Evolutionary conservation across 2,888 invertebrate genomes (phyloP).

Genomic region (Vanessa cardui): DNA sequence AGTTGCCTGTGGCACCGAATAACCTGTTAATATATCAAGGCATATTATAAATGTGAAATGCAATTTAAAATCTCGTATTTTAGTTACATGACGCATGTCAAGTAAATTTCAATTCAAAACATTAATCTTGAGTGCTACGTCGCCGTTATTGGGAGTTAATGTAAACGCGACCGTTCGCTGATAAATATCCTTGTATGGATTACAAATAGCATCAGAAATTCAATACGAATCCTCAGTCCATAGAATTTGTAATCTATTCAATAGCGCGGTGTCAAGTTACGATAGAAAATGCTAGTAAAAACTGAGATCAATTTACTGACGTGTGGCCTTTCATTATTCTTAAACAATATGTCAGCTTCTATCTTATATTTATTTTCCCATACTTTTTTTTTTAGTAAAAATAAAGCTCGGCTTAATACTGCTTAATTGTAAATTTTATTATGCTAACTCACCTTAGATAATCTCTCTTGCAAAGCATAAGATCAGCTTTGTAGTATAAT

Average conservation of each 20-base stretch:
- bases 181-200: slow-evolving; percentile 37
- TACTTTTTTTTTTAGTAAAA: background rate
- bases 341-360: slow-evolving; percentile 1
- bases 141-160: slow-evolving; percentile 33
- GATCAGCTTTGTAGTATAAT: slow-evolving; percentile 94
- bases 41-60: slow-evolving; percentile 18
- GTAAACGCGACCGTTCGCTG: slow-evolving; percentile 31
- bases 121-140: slow-evolving; percentile 30
- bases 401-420: background rate
- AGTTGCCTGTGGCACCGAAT: slow-evolving; percentile 94
- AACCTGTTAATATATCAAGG: slow-evolving; percentile 83
- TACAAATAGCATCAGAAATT: slow-evolving; percentile 38
- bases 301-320: slow-evolving; percentile 9
- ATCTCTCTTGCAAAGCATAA: slow-evolving; percentile 95
- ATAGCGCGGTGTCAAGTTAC: slow-evolving; percentile 30
- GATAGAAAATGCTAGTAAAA: slow-evolving; percentile 24
- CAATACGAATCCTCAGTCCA: slow-evolving; percentile 37
- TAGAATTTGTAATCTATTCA: slow-evolving; percentile 38
- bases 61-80: slow-evolving; percentile 21
- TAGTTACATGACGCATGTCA: slow-evolving; percentile 23
- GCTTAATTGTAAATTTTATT: background rate
- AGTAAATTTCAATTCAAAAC: slow-evolving; percentile 25
- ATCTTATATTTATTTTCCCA: background rate
- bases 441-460: slow-evolving; percentile 88
- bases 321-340: background rate